phyloP scores from a whole-genome alignment of 2,888 invertebrate genomes.

The Anoncus sp. region DNA sequence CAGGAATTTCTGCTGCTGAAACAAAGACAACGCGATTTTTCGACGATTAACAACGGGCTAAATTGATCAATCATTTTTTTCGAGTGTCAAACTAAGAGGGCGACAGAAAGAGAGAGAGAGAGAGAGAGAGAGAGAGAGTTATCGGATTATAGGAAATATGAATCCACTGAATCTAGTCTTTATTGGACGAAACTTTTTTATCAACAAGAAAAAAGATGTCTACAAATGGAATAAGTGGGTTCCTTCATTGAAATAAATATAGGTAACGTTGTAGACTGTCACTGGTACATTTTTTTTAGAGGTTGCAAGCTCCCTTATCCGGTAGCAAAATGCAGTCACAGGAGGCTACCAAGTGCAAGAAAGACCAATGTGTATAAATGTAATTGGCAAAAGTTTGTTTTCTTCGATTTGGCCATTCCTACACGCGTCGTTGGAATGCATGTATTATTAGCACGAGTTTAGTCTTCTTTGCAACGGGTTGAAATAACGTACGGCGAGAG shows the following conservation, averaged over 20 bases:
- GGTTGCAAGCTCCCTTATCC: slow-evolving; percentile 24
- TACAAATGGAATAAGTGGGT: not conserved
- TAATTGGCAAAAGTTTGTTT: slow-evolving; percentile 31
- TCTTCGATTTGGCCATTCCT: slow-evolving; percentile 29
- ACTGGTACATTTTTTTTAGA: slow-evolving; percentile 4
- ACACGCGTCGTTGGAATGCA: slow-evolving; percentile 37
- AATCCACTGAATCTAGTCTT: not conserved
- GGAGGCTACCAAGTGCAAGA: slow-evolving; percentile 5
- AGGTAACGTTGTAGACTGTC: slow-evolving; percentile 5
- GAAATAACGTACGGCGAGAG: not conserved
- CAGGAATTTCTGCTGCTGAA: slow-evolving; percentile 93
- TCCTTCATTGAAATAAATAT: slow-evolving; percentile 1
- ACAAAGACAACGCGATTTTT: slow-evolving; percentile 68
- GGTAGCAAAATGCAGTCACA: slow-evolving; percentile 30
- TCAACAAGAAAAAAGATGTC: not conserved
- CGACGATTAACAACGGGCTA: slow-evolving; percentile 53
- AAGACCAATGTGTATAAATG: slow-evolving; percentile 31
- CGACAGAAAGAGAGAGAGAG: not conserved
- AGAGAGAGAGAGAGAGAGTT: not conserved
- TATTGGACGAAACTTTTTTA: not conserved
- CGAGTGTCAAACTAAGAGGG: not conserved
- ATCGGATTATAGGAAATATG: not conserved
- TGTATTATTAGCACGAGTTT: slow-evolving; percentile 39
- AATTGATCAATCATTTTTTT: not conserved
- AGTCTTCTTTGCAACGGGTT: not conserved